Conservation (phyloP, 1,140 invertebrate species). For the Pseudomyrmex dendroicus region DNA sequence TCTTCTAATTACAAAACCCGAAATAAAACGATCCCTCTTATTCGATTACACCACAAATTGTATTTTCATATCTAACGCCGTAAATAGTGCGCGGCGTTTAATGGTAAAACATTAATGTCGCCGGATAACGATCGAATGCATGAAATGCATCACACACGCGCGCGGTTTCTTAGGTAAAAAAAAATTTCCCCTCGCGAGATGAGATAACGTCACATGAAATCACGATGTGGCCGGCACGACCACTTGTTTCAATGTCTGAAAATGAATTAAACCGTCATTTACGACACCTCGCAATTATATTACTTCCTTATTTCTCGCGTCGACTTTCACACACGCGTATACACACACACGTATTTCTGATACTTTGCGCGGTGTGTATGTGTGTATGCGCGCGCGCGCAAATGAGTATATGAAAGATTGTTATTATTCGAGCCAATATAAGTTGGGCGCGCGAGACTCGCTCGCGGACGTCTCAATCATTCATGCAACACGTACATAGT, state of each 20-base stretch:
- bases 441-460: constrained; percentile 4
- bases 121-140: not conserved
- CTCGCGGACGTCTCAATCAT: constrained; percentile 69
- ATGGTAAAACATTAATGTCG: constrained; percentile 6
- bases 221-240: constrained; percentile 39
- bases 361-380: constrained; percentile 15
- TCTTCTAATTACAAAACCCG: constrained; percentile 3
- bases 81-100: not conserved
- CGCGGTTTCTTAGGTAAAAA: not conserved
- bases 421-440: constrained; percentile 64
- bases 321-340: not conserved
- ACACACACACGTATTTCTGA: constrained; percentile 33
- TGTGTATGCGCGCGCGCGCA: constrained; percentile 49
- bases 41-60: constrained; percentile 11
- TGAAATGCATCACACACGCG: not conserved
- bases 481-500: constrained; percentile 34
- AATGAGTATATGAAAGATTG: constrained; percentile 59
- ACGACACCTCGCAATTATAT: constrained; percentile 39
- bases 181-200: not conserved
- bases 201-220: constrained; percentile 41
- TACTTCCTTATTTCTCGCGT: constrained; percentile 62
- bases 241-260: constrained; percentile 60
- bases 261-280: constrained; percentile 70
- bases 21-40: not conserved
- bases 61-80: not conserved